phyloP scores from a whole-genome alignment of 2,888 invertebrate species.

The Apoda limacodes region DNA sequence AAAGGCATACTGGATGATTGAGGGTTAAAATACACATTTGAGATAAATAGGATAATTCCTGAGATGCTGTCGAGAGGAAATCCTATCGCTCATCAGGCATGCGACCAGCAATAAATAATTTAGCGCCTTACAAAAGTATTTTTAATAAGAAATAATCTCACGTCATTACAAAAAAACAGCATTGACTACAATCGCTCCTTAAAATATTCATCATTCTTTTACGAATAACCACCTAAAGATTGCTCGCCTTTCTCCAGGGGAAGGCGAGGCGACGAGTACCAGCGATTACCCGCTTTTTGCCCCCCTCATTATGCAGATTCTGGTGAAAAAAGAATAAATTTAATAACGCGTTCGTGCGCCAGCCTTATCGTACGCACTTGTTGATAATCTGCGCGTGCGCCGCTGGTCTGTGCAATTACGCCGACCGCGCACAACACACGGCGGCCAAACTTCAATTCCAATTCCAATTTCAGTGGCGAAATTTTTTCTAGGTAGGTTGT shows the following conservation, averaged over 20 bases:
- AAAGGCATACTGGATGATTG: too few relatives aligned
- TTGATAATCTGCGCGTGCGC: conserved; percentile 65
- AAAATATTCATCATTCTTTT: conserved; percentile 50
- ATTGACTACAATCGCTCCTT: conserved; percentile 33
- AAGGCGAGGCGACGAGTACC: conserved; percentile 56
- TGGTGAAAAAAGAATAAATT: conserved; percentile 67
- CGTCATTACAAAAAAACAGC: too few relatives aligned
- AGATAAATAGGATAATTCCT: too few relatives aligned
- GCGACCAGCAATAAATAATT: too few relatives aligned
- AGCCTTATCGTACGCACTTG: conserved; percentile 68
- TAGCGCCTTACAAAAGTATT: too few relatives aligned
- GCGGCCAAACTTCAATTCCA: conserved; percentile 3
- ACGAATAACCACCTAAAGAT: conserved; percentile 42
- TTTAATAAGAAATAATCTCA: conserved; percentile 50
- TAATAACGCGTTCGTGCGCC: conserved; percentile 67
- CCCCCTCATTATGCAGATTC: conserved; percentile 69
- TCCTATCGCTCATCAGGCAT: too few relatives aligned
- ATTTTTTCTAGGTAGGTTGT: too few relatives aligned
- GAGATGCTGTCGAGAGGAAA: too few relatives aligned
- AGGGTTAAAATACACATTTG: too few relatives aligned
- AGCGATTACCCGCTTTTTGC: conserved; percentile 62
- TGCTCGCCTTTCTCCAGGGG: conserved; percentile 55
- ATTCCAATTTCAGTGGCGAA: conserved; percentile 12
- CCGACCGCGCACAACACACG: conserved; percentile 22
- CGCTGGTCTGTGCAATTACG: conserved; percentile 54